These are phyloP conservation scores for Polylopha cassiicola DNA, from an alignment of 2,888 invertebrate genomes.

Conservation along the genomic window DNA sequence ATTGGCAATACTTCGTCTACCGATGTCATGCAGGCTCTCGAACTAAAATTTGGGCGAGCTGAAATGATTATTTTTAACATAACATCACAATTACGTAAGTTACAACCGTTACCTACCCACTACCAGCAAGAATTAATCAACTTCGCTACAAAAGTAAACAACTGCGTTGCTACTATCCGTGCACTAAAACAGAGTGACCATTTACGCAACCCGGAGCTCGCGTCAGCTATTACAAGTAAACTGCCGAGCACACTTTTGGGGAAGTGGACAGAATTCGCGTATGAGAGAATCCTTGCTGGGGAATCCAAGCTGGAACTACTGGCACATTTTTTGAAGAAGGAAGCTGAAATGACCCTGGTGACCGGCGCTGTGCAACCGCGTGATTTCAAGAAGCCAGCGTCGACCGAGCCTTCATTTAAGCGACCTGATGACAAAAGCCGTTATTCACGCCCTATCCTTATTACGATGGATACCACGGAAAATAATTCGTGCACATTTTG, in stretches of 20 bases:
- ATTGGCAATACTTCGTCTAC: constrained; percentile 22
- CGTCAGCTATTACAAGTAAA: constrained; percentile 8
- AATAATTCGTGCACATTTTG: constrained; percentile 2
- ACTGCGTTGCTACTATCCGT: constrained; percentile 16
- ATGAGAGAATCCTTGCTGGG: constrained; percentile 4
- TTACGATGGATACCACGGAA: background rate
- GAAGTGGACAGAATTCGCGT: constrained; percentile 25
- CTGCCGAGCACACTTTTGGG: constrained; percentile 20
- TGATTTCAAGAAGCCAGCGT: background rate
- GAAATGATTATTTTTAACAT: constrained; percentile 16
- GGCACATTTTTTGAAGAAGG: constrained; percentile 23
- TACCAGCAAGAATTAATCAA: constrained; percentile 16
- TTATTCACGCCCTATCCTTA: constrained; percentile 2
- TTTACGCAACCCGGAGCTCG: constrained; percentile 12
- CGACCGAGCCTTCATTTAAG: background rate
- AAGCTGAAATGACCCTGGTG: constrained; percentile 15
- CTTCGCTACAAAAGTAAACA: constrained; percentile 16
- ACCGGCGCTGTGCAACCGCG: constrained; percentile 4
- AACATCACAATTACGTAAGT: constrained; percentile 16
- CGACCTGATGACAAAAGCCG: constrained; percentile 2
- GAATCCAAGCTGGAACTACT: constrained; percentile 19
- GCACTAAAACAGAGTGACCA: constrained; percentile 15
- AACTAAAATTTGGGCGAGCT: constrained; percentile 17
- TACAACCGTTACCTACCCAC: constrained; percentile 14
- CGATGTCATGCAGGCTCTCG: constrained; percentile 18